These are phyloP conservation scores for zebrafish (Danio rerio) DNA, from an alignment of 2,113 vertebrate genomes.

Conservation along the genomic window DNA sequence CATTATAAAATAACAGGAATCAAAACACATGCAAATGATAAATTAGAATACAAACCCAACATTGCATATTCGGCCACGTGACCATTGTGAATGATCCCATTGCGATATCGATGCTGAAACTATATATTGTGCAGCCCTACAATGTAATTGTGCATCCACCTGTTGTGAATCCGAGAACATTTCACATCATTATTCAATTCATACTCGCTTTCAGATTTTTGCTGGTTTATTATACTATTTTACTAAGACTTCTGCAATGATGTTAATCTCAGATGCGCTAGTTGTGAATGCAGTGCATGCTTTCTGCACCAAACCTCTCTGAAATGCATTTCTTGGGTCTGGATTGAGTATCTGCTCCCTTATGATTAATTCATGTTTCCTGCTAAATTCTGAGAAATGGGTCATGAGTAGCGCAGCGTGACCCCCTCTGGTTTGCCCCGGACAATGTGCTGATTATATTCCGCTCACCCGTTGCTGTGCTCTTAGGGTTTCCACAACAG, in stretches of 20 bases:
- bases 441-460: conserved; percentile 63
- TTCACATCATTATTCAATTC: neutral
- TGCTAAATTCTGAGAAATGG: conserved; percentile 47
- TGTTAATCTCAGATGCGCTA: neutral
- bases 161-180: neutral
- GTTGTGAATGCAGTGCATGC: neutral
- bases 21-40: too few relatives aligned
- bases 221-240: neutral
- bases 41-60: too few relatives aligned
- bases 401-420: conserved; percentile 24
- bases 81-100: too few relatives aligned
- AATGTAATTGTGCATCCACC: neutral
- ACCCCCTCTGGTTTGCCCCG: conserved; percentile 36
- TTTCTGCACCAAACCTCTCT: neutral
- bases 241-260: neutral
- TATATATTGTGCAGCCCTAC: neutral
- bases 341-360: conserved; percentile 20
- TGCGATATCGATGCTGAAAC: too few relatives aligned
- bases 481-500: conserved; percentile 36
- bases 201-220: too few relatives aligned
- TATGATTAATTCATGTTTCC: conserved; percentile 52
- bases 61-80: too few relatives aligned
- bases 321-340: neutral
- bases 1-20: too few relatives aligned
- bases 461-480: neutral